A percentile compares a stretch with the other conserved stretches of the same genome.
These are phyloP conservation scores for Danio choprae DNA, from an alignment of 2,797 vertebrate species.

Conservation along the genomic window DNA sequence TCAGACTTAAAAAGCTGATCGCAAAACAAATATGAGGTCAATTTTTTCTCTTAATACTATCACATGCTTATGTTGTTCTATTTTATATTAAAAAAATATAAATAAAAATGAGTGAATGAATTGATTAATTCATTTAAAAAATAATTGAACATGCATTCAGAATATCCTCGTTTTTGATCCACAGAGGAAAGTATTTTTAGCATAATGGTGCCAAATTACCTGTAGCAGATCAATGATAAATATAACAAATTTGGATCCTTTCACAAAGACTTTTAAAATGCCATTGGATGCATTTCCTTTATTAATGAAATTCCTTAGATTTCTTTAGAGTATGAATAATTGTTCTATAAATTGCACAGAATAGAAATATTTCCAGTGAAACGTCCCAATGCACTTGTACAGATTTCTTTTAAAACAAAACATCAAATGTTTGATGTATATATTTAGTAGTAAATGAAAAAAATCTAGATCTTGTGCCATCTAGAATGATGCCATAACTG, in stretches of 20 bases:
- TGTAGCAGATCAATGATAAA: constrained; percentile 22
- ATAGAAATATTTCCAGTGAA: constrained; percentile 30
- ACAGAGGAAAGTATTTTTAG: not conserved
- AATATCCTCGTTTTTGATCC: not conserved
- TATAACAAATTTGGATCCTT: constrained; percentile 5
- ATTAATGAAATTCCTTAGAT: not conserved
- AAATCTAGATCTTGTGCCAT: not conserved
- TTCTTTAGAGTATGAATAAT: not conserved
- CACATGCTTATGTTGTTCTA: too few relatives aligned
- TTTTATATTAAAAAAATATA: too few relatives aligned
- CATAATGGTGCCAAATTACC: constrained; percentile 10
- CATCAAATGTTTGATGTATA: not conserved
- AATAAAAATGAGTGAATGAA: too few relatives aligned
- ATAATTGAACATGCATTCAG: not conserved
- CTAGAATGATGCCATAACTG: not conserved
- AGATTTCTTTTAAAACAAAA: not conserved
- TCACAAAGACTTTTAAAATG: constrained; percentile 9
- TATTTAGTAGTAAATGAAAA: not conserved
- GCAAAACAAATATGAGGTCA: too few relatives aligned
- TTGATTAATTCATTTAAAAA: too few relatives aligned
- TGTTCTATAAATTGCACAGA: not conserved
- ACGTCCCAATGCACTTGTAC: not conserved
- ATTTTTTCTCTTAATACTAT: not conserved
- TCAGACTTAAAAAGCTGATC: too few relatives aligned
- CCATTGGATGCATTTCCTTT: not conserved